Percentiles rank a stretch among this genome's conserved stretches.
Conservation (phyloP, 2,113 vertebrate species). For the Panurus biarmicus region DNA sequence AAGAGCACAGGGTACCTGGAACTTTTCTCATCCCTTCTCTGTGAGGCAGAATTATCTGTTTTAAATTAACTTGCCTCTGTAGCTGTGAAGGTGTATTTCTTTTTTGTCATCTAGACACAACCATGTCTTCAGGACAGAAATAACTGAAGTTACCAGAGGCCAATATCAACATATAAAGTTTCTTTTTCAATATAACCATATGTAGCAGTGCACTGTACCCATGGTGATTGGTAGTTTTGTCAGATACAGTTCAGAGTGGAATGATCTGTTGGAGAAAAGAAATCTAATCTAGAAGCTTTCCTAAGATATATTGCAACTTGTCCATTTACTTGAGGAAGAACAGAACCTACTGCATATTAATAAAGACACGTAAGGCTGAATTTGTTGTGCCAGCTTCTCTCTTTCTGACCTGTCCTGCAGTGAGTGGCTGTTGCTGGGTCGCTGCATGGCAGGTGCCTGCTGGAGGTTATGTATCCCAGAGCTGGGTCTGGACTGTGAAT, state of each 20-base stretch:
- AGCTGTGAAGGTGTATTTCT: not conserved
- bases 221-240: not conserved
- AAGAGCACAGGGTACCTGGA: not conserved
- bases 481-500: not conserved
- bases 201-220: not conserved
- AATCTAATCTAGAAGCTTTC: not conserved
- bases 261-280: not conserved
- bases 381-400: not conserved
- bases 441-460: not conserved
- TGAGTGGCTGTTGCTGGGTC: not conserved
- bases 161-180: not conserved
- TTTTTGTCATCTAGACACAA: not conserved
- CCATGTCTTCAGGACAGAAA: not conserved
- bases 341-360: not conserved
- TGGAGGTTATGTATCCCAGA: not conserved
- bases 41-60: not conserved
- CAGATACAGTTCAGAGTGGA: not conserved
- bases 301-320: not conserved
- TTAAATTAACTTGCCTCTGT: not conserved
- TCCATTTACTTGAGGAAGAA: not conserved
- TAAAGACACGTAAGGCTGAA: not conserved
- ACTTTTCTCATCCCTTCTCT: not conserved
- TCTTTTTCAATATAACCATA: not conserved
- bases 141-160: not conserved
- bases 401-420: not conserved